Percentiles rank a stretch among this genome's conserved stretches.
phyloP scores from a whole-genome alignment of 2,113 vertebrate genomes.

The Falcunculus frontatus region DNA sequence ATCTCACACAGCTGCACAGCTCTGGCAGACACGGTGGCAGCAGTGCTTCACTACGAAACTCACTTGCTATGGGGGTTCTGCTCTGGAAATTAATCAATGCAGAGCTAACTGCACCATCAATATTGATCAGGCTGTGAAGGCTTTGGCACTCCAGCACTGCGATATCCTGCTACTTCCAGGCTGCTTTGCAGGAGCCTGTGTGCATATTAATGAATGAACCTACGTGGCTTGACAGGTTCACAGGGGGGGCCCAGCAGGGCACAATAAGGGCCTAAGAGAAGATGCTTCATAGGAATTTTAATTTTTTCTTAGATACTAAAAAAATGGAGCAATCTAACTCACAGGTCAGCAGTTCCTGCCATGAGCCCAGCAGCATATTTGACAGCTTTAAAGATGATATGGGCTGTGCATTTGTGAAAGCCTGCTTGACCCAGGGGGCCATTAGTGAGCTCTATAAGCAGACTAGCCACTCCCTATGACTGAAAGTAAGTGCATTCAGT shows the following conservation, averaged over 20 bases:
- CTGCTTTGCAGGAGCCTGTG: not conserved
- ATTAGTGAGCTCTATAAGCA: constrained; percentile 12
- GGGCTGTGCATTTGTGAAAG: not conserved
- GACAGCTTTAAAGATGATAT: not conserved
- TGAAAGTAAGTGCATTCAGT: not conserved
- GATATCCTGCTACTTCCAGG: not conserved
- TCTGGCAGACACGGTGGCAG: not conserved
- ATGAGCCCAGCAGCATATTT: not conserved
- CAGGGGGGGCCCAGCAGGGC: not conserved
- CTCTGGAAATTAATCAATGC: not conserved
- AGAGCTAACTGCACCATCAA: not conserved
- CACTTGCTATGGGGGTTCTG: not conserved
- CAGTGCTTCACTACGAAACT: not conserved
- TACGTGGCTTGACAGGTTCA: not conserved
- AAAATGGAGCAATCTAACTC: not conserved
- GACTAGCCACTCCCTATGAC: not conserved
- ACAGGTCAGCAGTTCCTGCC: not conserved
- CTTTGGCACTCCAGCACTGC: not conserved
- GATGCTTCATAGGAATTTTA: not conserved
- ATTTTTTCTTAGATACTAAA: not conserved
- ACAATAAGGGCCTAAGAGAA: not conserved
- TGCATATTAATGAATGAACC: not conserved
- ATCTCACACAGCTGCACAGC: accelerated
- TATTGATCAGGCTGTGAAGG: not conserved
- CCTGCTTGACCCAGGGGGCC: constrained; percentile 24